Evolutionary conservation across 2,113 vertebrate genomes (phyloP).

Genomic region (Nothobranchius furzeri): DNA sequence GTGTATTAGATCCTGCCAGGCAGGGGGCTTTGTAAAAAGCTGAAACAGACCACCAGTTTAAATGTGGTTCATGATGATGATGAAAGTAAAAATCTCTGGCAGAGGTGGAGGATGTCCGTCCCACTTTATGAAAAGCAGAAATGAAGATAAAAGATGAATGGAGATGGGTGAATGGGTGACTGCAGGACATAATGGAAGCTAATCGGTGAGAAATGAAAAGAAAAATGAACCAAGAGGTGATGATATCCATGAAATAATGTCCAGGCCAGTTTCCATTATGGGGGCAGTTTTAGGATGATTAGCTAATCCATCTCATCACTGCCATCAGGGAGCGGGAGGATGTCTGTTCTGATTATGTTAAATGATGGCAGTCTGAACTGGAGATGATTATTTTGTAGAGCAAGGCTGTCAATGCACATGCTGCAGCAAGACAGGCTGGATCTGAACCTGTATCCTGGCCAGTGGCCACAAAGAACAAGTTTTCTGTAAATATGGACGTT

Average conservation of each 20-base stretch:
- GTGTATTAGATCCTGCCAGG: constrained; percentile 30
- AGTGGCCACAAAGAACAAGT: neutral
- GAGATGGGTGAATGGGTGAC: neutral
- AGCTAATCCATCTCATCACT: constrained; percentile 47
- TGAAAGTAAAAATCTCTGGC: neutral
- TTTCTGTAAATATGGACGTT: no score
- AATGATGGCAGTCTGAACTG: constrained; percentile 32
- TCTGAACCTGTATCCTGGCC: neutral
- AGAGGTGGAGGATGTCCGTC: neutral
- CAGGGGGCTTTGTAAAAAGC: constrained; percentile 9
- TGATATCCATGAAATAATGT: constrained; percentile 33
- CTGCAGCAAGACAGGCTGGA: constrained; percentile 37
- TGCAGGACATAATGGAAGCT: constrained; percentile 4
- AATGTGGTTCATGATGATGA: constrained; percentile 1
- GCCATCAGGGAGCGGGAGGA: constrained; percentile 16
- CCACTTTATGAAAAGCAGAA: neutral
- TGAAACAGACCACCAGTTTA: constrained; percentile 1
- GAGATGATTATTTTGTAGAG: constrained; percentile 30
- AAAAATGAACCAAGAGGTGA: constrained; percentile 27
- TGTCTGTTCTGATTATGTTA: constrained; percentile 37
- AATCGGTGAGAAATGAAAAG: constrained; percentile 8
- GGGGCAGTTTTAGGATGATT: constrained; percentile 26
- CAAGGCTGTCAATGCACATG: neutral
- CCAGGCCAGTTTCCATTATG: constrained; percentile 25
- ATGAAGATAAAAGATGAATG: constrained; percentile 5